Base-by-base conservation (phyloP, 92 coral and sea anemone genomes). In the Hydrozoanthus gracilis region DNA sequence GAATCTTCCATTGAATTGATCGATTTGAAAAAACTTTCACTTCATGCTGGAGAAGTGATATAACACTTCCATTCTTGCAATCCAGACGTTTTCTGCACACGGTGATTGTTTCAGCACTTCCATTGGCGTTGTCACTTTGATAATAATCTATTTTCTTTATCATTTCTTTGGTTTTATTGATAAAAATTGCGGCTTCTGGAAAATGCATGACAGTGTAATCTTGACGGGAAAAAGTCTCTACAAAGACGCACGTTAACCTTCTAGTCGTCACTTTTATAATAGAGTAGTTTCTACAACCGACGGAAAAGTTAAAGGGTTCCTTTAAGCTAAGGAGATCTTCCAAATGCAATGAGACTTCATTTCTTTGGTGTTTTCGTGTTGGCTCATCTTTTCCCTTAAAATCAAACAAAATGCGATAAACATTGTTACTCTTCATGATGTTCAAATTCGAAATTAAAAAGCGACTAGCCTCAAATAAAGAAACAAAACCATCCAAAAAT, bases 81-180 rank as follows among this genome's bases (percentile, higher is more conserved):
- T 58, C 66, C 5, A 73, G 46, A 44, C 85, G 64, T 0, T 64
- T 70, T 1, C 79, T 83, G 61, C 94, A 91, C 35, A 91, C 92
- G 15, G 56, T 51, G 18, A 91, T 82, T 6, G 60, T 44, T 39
- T 69, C 88, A 62, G 35, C 20, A 62, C 51, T 70, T 71, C 39
- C 60, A 44, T 56, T 44, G 14, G 4, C 18, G 16, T 77, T 0
- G n/a, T 76, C 49, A 35, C 67, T 86, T n/a, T 61, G 70, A 78
- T 88, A 88, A 76, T 83, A 88, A 11, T 83, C 91, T 48, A n/a
- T 27, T 65, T 27, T 27, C 39, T 27, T 27, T 27, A 27, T 27
- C 39, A 27, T 2, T 27, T 27, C 39, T 27, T 27, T 27, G 39
- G 39, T 27, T 27, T 27, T 27, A 27, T 27, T 27, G 39, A 27